Conservation (phyloP, 2,888 invertebrate species). For the Nycteola revayana region DNA sequence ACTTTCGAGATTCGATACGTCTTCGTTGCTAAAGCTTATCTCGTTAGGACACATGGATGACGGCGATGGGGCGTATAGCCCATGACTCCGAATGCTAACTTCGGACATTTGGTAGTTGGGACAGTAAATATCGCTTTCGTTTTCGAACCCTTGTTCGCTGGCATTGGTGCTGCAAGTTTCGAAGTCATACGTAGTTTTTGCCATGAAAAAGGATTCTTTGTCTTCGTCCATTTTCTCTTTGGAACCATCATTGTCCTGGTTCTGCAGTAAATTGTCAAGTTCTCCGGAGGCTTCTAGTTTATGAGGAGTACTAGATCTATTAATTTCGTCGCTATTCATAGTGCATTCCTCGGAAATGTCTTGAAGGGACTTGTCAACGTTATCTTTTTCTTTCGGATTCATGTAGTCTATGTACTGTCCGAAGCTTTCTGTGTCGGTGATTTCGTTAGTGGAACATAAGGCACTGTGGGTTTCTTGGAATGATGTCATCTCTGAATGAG, state of each 20-base stretch:
- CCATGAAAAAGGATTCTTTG: constrained; percentile 67
- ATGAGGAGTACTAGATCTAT: constrained; percentile 57
- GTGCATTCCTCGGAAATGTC: constrained; percentile 76
- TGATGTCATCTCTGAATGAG: constrained; percentile 74
- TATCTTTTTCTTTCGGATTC: constrained; percentile 64
- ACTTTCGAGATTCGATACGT: constrained; percentile 73
- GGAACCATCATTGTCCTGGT: constrained; percentile 45
- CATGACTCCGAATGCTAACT: constrained; percentile 84
- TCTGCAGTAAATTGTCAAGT: constrained; percentile 57
- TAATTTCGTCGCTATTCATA: constrained; percentile 69
- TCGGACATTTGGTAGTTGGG: constrained; percentile 84
- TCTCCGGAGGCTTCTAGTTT: constrained; percentile 49
- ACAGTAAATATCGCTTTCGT: constrained; percentile 84
- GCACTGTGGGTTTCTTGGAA: constrained; percentile 75
- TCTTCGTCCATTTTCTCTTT: constrained; percentile 64
- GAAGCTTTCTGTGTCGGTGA: constrained; percentile 76
- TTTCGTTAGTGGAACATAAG: constrained; percentile 74
- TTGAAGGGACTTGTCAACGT: constrained; percentile 65
- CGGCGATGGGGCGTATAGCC: constrained; percentile 83
- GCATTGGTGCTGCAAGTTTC: constrained; percentile 74
- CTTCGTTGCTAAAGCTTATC: constrained; percentile 75
- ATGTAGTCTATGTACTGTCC: constrained; percentile 75
- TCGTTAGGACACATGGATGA: constrained; percentile 77
- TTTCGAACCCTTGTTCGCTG: constrained; percentile 75
- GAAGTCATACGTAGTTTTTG: constrained; percentile 69